These are phyloP conservation scores for Procapra przewalskii DNA, from an alignment of 2,113 vertebrate genomes.

Conservation along the genomic window DNA sequence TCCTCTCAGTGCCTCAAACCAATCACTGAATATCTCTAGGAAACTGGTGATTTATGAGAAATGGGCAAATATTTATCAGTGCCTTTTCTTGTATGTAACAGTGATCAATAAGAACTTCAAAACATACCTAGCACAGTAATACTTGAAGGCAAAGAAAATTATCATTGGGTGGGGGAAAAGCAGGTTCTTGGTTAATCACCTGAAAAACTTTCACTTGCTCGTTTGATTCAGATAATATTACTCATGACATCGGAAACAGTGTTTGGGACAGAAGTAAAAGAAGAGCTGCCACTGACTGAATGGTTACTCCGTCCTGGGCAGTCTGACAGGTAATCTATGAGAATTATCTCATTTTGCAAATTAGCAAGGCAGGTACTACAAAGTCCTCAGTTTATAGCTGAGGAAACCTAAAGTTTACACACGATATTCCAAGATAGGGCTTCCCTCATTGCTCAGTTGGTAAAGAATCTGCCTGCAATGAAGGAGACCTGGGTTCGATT, in stretches of 20 bases:
- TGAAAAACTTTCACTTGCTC: neutral
- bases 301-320: neutral
- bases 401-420: neutral
- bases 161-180: neutral
- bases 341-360: neutral
- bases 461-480: neutral
- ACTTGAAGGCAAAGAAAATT: neutral
- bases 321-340: neutral
- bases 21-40: neutral
- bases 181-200: neutral
- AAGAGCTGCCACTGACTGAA: neutral
- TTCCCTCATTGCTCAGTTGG: neutral
- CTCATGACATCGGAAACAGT: accelerated
- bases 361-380: neutral
- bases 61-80: neutral
- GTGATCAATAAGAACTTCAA: neutral
- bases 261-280: neutral
- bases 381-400: neutral
- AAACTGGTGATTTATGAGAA: neutral
- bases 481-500: neutral
- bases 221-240: neutral
- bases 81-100: neutral
- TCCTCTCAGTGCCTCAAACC: neutral
- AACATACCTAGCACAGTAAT: neutral
- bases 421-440: neutral